Conservation (phyloP, 2,113 vertebrate genomes). For the Phrynocephalus versicolor region DNA sequence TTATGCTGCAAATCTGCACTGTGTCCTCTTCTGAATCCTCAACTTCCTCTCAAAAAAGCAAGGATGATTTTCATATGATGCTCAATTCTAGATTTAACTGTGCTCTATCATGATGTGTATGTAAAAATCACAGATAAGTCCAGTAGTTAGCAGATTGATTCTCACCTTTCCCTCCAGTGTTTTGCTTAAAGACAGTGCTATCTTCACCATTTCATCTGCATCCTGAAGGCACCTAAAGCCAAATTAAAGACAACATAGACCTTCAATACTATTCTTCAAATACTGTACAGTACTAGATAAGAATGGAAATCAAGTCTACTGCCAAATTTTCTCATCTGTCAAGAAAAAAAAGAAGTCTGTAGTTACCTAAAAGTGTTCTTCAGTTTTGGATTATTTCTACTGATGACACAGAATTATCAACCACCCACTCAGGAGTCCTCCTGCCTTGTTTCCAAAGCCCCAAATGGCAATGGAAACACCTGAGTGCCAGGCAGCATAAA, state of each 20-base stretch:
- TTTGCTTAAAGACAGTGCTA: conserved; percentile 82
- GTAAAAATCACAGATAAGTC: too few species aligned
- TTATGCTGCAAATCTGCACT: too few species aligned
- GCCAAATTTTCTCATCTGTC: background rate
- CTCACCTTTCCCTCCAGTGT: conserved; percentile 86
- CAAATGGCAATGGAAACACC: background rate
- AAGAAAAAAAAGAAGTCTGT: background rate
- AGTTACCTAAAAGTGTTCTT: background rate
- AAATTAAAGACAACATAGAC: conserved; percentile 28
- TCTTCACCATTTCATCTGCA: conserved; percentile 85
- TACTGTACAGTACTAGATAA: background rate
- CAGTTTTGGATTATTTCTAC: too few species aligned
- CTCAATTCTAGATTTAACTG: background rate
- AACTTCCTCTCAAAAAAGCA: background rate
- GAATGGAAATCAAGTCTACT: background rate
- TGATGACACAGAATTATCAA: background rate
- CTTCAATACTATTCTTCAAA: background rate
- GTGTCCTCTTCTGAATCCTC: too few species aligned
- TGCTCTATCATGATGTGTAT: background rate
- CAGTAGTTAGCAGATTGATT: background rate
- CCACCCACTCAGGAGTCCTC: background rate
- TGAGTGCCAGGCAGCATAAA: background rate
- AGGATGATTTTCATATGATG: background rate
- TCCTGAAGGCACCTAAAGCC: conserved; percentile 87
- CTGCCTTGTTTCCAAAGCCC: background rate